These are phyloP conservation scores for Chinchilla lanigera DNA, from an alignment of 2,113 vertebrate genomes.

Conservation along the genomic window DNA sequence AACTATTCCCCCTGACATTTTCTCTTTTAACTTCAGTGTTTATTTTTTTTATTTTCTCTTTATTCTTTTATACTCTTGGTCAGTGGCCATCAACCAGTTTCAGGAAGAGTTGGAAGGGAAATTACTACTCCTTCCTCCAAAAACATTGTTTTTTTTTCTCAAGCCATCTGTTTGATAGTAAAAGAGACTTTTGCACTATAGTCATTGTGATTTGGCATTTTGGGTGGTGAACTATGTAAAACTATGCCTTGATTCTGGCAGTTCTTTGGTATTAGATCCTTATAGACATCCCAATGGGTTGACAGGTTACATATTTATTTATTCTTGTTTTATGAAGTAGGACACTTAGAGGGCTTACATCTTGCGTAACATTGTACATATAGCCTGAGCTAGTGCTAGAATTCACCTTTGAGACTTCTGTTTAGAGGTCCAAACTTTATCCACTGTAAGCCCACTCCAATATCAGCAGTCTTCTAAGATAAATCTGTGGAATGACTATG, in stretches of 20 bases:
- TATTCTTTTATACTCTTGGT: not conserved
- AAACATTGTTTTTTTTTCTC: not conserved
- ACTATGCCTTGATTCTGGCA: not conserved
- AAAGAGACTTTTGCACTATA: not conserved
- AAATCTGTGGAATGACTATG: not conserved
- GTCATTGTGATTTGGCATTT: not conserved
- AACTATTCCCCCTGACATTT: not conserved
- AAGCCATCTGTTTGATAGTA: not conserved
- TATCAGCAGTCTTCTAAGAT: not conserved
- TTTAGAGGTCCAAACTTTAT: not conserved
- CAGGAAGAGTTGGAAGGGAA: not conserved
- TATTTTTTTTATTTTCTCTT: not conserved
- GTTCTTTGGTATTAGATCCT: not conserved
- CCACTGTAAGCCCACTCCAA: not conserved
- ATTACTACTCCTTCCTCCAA: not conserved
- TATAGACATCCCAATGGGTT: not conserved
- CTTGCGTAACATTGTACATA: not conserved
- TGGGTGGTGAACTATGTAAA: not conserved
- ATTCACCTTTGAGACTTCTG: not conserved
- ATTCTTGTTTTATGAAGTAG: not conserved
- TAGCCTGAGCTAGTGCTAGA: not conserved
- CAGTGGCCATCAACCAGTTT: not conserved
- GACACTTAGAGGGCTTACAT: not conserved
- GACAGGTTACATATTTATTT: not conserved
- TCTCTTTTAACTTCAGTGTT: not conserved